Evolutionary conservation across 2,113 vertebrate species (phyloP), one percentile per base, ranked within the genome.

Genomic region (Myocastor coypus): DNA sequence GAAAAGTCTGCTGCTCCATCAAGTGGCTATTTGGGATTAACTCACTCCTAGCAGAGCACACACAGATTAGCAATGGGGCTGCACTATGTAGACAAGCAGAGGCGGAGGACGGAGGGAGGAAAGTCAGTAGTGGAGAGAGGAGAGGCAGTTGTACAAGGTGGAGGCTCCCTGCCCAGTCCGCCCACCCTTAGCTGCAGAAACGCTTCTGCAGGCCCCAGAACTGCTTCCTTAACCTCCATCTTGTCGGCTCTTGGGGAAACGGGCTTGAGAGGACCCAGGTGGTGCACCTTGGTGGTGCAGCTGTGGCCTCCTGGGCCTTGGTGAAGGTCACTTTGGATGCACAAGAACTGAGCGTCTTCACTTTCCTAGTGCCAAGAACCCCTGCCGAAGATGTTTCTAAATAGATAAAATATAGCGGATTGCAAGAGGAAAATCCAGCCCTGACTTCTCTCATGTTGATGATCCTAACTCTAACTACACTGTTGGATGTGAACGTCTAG

Each of bases 361-460:
- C 82, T 40, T 40, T 32, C 71, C 66, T 42, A 50, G 59, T 11
- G 61, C 28, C 52, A 19, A 1, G 20, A 28, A 52, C 9, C 52
- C 83, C 68, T 68, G 63, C n/a, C 12, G 71, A 46, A 50, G 61
- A 57, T 34, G 40, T 59, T 42, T 80, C 42, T 28, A 87, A 80
- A 24, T 30, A 77, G 26, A 55, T 55, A 66, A 55, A 55, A 66
- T 30, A 64, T 12, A 55, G 3, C 69, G 34, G 59, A 86, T 37
- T n/a, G 22, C 9, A 59, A 42, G 9, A 9, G 57, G 30, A n/a
- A 42, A 77, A 19, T 7, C 63, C 83, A 12, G 59, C 57, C 37
- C 69, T 69, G 82, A 59, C n/a, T 66, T 92, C 64, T 80, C 55
- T 83, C 14, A 19, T 26, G n/a, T 88, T 86, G 24, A 80, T 61